A percentile compares a stretch with the other conserved stretches of the same genome.
Evolutionary conservation across 2,113 vertebrate genomes (phyloP).

Genomic region (Pelmatolapia mariae): DNA sequence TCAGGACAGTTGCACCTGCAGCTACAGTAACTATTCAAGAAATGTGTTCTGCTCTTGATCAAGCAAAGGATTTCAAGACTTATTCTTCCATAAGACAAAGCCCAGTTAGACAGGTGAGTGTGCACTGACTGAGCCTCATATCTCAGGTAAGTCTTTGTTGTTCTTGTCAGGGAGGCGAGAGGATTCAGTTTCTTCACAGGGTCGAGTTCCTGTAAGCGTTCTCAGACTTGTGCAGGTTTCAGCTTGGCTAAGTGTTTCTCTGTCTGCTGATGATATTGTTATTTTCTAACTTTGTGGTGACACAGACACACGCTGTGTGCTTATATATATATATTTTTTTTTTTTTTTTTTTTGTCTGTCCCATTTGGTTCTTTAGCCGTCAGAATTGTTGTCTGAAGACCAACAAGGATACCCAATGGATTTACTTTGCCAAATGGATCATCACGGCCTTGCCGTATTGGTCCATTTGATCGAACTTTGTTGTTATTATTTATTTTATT

Average conservation of each 20-base stretch:
- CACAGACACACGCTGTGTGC: background rate
- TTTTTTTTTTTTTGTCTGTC: too few species aligned
- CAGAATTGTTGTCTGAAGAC: too few species aligned
- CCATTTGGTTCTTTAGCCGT: too few species aligned
- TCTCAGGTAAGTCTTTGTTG: background rate
- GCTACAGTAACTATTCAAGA: background rate
- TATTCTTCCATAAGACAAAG: background rate
- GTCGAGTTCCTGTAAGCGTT: background rate
- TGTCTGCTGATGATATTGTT: background rate
- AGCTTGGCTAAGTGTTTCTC: background rate
- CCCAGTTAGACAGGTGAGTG: background rate
- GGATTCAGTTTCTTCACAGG: background rate
- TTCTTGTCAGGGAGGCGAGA: background rate
- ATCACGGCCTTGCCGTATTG: too few species aligned
- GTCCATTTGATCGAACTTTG: too few species aligned
- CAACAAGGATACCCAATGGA: too few species aligned
- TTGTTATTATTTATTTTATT: too few species aligned
- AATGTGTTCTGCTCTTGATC: background rate
- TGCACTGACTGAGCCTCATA: background rate
- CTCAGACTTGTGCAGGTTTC: background rate
- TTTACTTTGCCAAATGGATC: too few species aligned
- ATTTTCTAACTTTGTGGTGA: background rate
- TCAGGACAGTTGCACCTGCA: background rate
- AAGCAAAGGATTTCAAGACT: background rate
- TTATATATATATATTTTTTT: background rate